A percentile compares a stretch with the other conserved stretches of the same genome.
Evolutionary conservation across 2,113 vertebrate species (phyloP).

Genomic region (Piaya cayana): DNA sequence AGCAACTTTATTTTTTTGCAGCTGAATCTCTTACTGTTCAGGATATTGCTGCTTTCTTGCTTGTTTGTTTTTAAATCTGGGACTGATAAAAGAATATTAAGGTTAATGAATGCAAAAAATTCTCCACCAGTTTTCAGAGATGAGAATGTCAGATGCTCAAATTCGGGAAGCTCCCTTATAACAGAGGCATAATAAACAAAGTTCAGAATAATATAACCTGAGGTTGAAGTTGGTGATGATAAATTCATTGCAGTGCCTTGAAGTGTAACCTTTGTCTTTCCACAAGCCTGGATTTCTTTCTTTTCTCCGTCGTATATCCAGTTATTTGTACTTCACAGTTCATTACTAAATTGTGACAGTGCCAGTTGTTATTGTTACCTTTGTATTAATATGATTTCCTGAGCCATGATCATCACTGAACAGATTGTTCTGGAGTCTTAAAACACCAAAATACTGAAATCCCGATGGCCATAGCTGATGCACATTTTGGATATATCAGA

Average conservation of each 20-base stretch:
- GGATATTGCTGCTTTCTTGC: background rate
- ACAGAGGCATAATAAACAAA: constrained; percentile 39
- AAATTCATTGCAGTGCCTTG: constrained; percentile 30
- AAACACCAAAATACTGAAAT: background rate
- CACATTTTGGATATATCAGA: background rate
- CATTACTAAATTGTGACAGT: background rate
- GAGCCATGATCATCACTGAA: background rate
- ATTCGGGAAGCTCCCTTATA: background rate
- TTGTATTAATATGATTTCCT: background rate
- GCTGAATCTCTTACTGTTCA: background rate
- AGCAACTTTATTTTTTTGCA: background rate
- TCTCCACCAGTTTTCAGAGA: constrained; percentile 21
- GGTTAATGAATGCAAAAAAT: constrained; percentile 58
- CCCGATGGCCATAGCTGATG: background rate
- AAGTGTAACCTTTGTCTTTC: background rate
- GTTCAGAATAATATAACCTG: constrained; percentile 17
- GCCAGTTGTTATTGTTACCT: background rate
- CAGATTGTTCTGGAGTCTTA: background rate
- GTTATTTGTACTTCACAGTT: background rate
- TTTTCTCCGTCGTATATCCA: background rate
- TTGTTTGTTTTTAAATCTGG: constrained; percentile 32
- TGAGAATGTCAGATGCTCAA: constrained; percentile 39
- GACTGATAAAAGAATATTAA: constrained; percentile 42
- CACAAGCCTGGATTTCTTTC: background rate
- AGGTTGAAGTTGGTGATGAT: constrained; percentile 8